phyloP scores from a whole-genome alignment of 2,888 invertebrate species.

The Podabrus alpinus region DNA sequence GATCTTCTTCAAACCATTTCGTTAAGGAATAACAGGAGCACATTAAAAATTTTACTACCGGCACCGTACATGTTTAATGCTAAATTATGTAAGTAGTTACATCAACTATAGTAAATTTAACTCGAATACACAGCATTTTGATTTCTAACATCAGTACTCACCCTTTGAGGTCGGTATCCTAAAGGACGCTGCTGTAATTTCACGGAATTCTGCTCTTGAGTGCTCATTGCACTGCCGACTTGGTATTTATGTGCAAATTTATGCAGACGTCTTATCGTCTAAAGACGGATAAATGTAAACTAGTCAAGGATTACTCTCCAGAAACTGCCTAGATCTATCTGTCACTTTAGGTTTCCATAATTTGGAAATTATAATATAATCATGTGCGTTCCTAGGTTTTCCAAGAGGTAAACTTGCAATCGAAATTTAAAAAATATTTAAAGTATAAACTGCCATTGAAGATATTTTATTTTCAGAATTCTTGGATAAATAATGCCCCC shows the following conservation, averaged over 20 bases:
- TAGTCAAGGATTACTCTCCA: constrained; percentile 24
- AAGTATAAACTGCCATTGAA: too few relatives aligned
- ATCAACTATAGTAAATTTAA: neutral
- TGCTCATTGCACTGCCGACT: constrained; percentile 26
- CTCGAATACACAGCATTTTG: constrained; percentile 8
- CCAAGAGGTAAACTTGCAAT: neutral
- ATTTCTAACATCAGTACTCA: constrained; percentile 13
- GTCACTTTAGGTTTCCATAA: constrained; percentile 22
- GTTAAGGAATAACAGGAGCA: neutral
- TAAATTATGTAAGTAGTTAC: neutral
- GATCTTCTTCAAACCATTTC: neutral
- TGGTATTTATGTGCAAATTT: constrained; percentile 34
- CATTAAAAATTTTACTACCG: neutral
- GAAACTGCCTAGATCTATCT: constrained; percentile 17
- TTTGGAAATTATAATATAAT: neutral
- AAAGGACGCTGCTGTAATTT: constrained; percentile 20
- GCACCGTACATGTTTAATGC: neutral
- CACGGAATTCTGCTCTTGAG: constrained; percentile 25
- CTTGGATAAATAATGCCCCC: too few relatives aligned
- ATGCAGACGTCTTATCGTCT: constrained; percentile 32
- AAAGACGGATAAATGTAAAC: constrained; percentile 33
- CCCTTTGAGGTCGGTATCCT: constrained; percentile 17
- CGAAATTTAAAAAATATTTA: too few relatives aligned
- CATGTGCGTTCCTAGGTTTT: neutral
- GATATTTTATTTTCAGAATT: too few relatives aligned